Conservation (phyloP, 2,797 vertebrate species). For the Percopsis omiscomaycus region DNA sequence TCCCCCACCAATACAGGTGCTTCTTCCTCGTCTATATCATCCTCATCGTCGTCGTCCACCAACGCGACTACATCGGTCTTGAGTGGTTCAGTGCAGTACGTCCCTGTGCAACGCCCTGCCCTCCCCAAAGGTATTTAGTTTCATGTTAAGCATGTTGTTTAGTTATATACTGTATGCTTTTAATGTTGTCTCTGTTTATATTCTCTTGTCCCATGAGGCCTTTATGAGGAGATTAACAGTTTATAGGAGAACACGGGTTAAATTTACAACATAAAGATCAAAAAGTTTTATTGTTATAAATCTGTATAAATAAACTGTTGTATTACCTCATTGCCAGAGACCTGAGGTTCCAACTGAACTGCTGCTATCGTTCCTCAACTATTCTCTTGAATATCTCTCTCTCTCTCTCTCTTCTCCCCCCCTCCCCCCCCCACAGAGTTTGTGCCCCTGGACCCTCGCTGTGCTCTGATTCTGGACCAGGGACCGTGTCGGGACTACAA, state of each 20-base stretch:
- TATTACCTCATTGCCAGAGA: too few relatives aligned
- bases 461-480: slow-evolving; percentile 78
- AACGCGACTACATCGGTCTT: slow-evolving; percentile 50
- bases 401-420: background rate
- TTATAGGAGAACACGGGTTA: too few relatives aligned
- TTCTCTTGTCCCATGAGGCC: too few relatives aligned
- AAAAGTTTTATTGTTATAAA: too few relatives aligned
- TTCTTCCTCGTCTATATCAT: slow-evolving; percentile 54
- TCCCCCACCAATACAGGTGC: slow-evolving; percentile 30
- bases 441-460: slow-evolving; percentile 67
- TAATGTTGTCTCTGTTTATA: too few relatives aligned
- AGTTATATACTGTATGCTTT: too few relatives aligned
- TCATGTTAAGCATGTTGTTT: background rate
- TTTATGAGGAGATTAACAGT: too few relatives aligned
- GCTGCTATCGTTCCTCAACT: background rate
- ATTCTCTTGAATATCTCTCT: background rate
- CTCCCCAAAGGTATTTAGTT: slow-evolving; percentile 73
- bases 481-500: slow-evolving; percentile 83
- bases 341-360: too few relatives aligned
- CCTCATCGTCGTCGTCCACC: slow-evolving; percentile 46
- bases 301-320: too few relatives aligned
- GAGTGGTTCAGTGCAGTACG: slow-evolving; percentile 38
- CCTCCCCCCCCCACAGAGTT: slow-evolving; percentile 55
- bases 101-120: slow-evolving; percentile 52
- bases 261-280: too few relatives aligned